Evolutionary conservation across 1,140 invertebrate genomes (phyloP), one percentile per base, ranked within the genome.

Genomic region (Cyphomyrmex costatus): DNA sequence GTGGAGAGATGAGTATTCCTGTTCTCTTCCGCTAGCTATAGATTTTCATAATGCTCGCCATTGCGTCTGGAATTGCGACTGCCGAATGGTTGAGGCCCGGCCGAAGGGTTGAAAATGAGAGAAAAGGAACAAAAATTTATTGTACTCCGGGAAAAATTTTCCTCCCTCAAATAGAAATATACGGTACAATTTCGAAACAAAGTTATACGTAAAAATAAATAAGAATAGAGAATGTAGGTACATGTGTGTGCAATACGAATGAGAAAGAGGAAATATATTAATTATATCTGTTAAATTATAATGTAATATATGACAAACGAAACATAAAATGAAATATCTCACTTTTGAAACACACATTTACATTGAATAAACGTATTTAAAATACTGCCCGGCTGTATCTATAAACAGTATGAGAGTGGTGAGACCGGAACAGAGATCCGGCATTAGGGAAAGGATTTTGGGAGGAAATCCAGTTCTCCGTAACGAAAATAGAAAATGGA

Each of bases 11-110:
- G 71, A 33, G n/a, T 65, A 86, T 91, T 58, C 60, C 46, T 53
- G 42, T 87, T 86, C 74, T 77, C 36, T 33, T 53, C n/a, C 68
- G 16, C 76, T 76, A 49, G 46, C 79, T 78, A 78, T 86, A 86
- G 88, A 90, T 91, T 90, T 92, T 89, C 90, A 90, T 90, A 88
- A 92, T 89, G 82, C 82, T 84, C 46, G 10, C 61, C 30, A 36
- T 83, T 66, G 27, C 66, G 58, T 56, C 33, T 16, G 36, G 24
- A 68, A 3, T 27, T 51, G 73, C 77, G 60, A 63, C 76, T 46
- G 46, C 42, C 58, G 65, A 71, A 79, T 79, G 27, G n/a, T 46
- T 10, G 10, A 21, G 10, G 4, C 42, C 71, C 27, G 21, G 3
- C n/a, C 68, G 24, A 58, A 60, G n/a, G 14, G 19, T 49, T 16